phyloP scores from a whole-genome alignment of 2,113 vertebrate genomes.

The Onychostoma macrolepis region DNA sequence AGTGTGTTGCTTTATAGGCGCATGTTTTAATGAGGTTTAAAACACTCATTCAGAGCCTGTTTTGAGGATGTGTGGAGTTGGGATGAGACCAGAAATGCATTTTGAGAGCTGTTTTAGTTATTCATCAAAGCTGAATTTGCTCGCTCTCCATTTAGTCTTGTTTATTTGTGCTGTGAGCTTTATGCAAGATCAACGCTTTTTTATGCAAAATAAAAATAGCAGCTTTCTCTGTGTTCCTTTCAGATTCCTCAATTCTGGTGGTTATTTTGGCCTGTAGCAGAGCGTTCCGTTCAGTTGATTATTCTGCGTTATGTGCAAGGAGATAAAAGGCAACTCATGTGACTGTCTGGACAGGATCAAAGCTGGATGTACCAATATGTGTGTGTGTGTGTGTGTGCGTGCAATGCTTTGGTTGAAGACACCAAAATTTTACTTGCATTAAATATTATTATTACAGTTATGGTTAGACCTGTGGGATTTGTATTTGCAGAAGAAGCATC shows the following conservation, averaged over 20 bases:
- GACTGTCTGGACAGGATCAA: conserved; percentile 35
- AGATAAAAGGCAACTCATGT: conserved; percentile 16
- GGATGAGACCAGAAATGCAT: neutral
- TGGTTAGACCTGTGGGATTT: neutral
- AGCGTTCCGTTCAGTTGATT: conserved; percentile 20
- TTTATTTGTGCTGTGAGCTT: conserved; percentile 10
- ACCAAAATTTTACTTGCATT: neutral
- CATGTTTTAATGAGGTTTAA: conserved; percentile 1
- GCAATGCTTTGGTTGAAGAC: neutral
- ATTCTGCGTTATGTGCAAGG: conserved; percentile 25
- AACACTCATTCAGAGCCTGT: conserved; percentile 6
- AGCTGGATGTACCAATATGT: neutral
- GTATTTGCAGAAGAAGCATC: neutral
- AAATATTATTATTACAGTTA: neutral
- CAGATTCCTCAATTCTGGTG: neutral
- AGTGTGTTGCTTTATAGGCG: neutral
- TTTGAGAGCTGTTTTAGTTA: conserved; percentile 14
- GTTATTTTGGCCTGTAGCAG: conserved; percentile 19
- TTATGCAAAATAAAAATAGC: conserved; percentile 22
- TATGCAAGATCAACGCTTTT: conserved; percentile 15
- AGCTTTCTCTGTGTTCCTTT: conserved; percentile 11
- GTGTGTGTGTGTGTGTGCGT: neutral
- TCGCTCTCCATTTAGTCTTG: neutral
- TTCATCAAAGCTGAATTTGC: conserved; percentile 18
- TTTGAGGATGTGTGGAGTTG: neutral